Conservation (phyloP, 2,113 vertebrate genomes). For the Hippocampus guttulatus region DNA sequence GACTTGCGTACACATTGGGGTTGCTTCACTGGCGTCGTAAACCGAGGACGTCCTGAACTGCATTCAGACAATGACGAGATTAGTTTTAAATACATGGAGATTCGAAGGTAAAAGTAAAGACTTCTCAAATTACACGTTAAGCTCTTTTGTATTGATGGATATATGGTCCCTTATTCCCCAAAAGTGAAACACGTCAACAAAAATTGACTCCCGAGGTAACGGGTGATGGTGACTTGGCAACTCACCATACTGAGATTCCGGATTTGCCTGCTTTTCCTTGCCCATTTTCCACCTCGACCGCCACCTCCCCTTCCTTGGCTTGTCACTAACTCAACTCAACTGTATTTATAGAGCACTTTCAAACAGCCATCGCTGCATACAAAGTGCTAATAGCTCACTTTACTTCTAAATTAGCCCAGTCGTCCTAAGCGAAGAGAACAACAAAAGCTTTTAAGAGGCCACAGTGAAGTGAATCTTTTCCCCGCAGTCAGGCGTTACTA, state of each 20-base stretch:
- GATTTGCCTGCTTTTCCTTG: constrained; percentile 21
- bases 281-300: constrained; percentile 14
- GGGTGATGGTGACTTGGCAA: neutral
- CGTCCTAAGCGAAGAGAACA: neutral
- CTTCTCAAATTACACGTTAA: neutral
- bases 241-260: constrained; percentile 68
- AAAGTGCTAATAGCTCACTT: neutral
- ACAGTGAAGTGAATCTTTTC: constrained; percentile 50
- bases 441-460: neutral
- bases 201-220: constrained; percentile 5
- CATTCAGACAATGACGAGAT: neutral
- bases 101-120: neutral
- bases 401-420: constrained; percentile 1
- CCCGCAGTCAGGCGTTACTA: constrained; percentile 39
- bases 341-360: too few relatives aligned
- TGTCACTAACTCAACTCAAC: neutral
- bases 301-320: neutral
- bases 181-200: neutral
- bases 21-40: too few relatives aligned
- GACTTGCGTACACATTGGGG: too few relatives aligned
- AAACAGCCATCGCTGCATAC: too few relatives aligned
- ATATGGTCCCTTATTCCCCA: neutral
- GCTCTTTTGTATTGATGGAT: neutral
- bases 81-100: neutral
- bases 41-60: neutral